Conservation (phyloP, 2,797 vertebrate genomes). For the Acestrorhynchus altus region DNA sequence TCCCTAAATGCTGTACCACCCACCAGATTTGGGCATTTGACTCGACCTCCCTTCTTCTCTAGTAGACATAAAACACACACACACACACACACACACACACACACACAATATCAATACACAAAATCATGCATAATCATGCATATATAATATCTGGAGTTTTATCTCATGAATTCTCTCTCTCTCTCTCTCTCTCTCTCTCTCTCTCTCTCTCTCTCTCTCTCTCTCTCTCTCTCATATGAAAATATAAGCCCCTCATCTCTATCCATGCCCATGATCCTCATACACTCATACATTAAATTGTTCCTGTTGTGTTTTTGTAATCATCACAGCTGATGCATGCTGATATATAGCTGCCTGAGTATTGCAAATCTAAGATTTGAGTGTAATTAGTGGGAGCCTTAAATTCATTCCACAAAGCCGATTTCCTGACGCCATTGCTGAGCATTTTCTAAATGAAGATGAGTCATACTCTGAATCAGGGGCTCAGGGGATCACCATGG, state of each 20-base stretch:
- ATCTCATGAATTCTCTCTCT: neutral
- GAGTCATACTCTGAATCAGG: slow-evolving; percentile 63
- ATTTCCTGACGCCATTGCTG: slow-evolving; percentile 49
- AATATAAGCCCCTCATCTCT: slow-evolving; percentile 6
- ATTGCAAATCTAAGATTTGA: slow-evolving; percentile 52
- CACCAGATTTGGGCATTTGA: neutral
- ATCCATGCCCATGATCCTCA: neutral
- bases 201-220: neutral
- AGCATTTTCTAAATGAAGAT: slow-evolving; percentile 62
- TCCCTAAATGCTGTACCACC: slow-evolving; percentile 4
- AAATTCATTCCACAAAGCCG: slow-evolving; percentile 56
- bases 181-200: neutral
- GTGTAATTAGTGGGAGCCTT: slow-evolving; percentile 54
- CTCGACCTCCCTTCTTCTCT: neutral
- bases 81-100: slow-evolving; percentile 1
- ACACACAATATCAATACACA: neutral
- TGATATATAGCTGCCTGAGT: slow-evolving; percentile 24
- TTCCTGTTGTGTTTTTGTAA: slow-evolving; percentile 43
- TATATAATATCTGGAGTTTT: neutral
- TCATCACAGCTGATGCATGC: slow-evolving; percentile 37
- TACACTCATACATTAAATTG: slow-evolving; percentile 9
- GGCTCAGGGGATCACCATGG: slow-evolving; percentile 57
- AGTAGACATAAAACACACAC: neutral
- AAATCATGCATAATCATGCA: neutral
- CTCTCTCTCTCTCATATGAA: neutral